Evolutionary conservation across 2,113 vertebrate species (phyloP).

Genomic region (Sitta europaea): DNA sequence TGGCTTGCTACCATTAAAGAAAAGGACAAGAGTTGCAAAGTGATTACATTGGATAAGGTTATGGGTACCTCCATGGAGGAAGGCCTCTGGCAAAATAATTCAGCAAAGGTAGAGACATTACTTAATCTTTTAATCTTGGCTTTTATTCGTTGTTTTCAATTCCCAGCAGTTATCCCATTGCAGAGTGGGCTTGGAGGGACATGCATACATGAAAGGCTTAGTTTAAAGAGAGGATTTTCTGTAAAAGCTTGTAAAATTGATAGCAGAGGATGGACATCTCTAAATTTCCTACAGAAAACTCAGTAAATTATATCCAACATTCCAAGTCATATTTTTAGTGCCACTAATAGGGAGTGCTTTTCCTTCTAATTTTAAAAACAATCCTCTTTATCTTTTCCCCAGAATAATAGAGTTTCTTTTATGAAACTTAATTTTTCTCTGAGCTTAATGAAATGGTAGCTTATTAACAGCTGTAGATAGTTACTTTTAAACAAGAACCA

Average conservation of each 20-base stretch:
- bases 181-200: not conserved
- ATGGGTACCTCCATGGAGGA: conserved; percentile 34
- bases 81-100: conserved; percentile 39
- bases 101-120: conserved; percentile 22
- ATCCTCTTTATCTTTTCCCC: not conserved
- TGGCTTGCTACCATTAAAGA: conserved; percentile 69
- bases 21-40: conserved; percentile 55
- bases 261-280: not conserved
- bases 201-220: conserved; percentile 11
- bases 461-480: not conserved
- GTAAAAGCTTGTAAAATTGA: conserved; percentile 30
- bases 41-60: conserved; percentile 36
- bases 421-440: not conserved
- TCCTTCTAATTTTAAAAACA: not conserved
- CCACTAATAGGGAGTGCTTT: not conserved
- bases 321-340: not conserved
- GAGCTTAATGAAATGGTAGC: not conserved
- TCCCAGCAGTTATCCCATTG: not conserved
- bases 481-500: not conserved
- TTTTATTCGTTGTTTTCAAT: conserved; percentile 11
- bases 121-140: conserved; percentile 18
- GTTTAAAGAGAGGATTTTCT: conserved; percentile 37
- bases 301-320: not conserved
- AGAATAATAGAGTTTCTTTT: not conserved
- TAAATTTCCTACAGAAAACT: conserved; percentile 24